Evolutionary conservation across 2,797 vertebrate species (phyloP).

Genomic region (Acanthopagrus latus): DNA sequence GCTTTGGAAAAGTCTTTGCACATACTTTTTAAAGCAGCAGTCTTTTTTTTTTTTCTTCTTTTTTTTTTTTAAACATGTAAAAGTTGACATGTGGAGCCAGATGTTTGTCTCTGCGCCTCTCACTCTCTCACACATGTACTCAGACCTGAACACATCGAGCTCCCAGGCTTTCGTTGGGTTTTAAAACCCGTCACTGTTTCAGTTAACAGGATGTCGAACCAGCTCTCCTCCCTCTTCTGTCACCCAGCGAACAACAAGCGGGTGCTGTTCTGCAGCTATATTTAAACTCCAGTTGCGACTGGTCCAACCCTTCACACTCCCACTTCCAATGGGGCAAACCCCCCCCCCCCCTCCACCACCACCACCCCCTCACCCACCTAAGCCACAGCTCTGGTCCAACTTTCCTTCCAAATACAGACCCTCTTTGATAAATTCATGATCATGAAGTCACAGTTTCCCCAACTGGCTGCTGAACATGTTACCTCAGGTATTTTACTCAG

Average conservation of each 20-base stretch:
- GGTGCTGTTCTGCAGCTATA: constrained; percentile 54
- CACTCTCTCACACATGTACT: background rate
- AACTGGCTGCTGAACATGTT: constrained; percentile 42
- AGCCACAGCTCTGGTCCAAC: constrained; percentile 24
- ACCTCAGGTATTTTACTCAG: background rate
- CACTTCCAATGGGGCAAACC: constrained; percentile 45
- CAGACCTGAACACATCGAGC: background rate
- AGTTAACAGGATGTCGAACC: constrained; percentile 1
- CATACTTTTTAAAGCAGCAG: constrained; percentile 31
- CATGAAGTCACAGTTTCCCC: constrained; percentile 73
- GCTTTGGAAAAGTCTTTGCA: constrained; percentile 4
- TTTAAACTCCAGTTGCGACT: constrained; percentile 64
- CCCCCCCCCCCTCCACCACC: no score
- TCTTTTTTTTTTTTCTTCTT: constrained; percentile 1
- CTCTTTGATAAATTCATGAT: constrained; percentile 61
- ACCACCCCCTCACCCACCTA: constrained; percentile 2
- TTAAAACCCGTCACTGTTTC: background rate
- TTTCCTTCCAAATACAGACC: constrained; percentile 58
- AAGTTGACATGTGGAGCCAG: constrained; percentile 32
- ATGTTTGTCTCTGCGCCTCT: constrained; percentile 25
- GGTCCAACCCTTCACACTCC: constrained; percentile 38
- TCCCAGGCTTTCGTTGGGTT: background rate
- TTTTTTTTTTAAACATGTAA: constrained; percentile 11
- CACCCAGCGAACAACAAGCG: constrained; percentile 54
- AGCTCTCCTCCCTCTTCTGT: background rate